Evolutionary conservation across 1,140 invertebrate species (phyloP).

Genomic region (Lutraria rhynchaena): DNA sequence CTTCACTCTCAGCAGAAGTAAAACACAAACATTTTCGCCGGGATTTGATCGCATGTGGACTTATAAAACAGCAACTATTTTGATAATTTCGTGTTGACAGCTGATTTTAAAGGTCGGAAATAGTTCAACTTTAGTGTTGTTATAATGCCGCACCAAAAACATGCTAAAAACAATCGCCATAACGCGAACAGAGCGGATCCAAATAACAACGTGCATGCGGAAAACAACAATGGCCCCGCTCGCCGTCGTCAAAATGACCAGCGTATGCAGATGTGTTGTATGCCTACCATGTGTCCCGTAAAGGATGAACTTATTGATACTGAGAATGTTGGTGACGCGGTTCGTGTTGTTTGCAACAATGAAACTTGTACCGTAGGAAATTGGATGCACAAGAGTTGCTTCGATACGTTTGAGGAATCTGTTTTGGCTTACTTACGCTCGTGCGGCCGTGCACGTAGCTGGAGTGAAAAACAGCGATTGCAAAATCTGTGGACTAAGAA

Average conservation of each 20-base stretch:
- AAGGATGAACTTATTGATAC: constrained; percentile 86
- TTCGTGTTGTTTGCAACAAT: constrained; percentile 97
- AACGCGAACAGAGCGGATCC: constrained; percentile 68
- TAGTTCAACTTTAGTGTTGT: neutral
- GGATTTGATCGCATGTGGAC: constrained; percentile 33
- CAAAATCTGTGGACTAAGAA: constrained; percentile 99
- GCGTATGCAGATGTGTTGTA: constrained; percentile 71
- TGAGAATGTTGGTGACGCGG: constrained; percentile 88
- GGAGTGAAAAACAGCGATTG: constrained; percentile 95
- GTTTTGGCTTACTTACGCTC: constrained; percentile 94
- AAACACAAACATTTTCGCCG: constrained; percentile 47
- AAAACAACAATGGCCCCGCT: constrained; percentile 13
- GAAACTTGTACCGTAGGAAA: constrained; percentile 92
- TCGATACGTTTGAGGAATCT: constrained; percentile 94
- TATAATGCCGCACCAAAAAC: constrained; percentile 76
- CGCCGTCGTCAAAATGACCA: neutral
- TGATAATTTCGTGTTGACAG: constrained; percentile 35
- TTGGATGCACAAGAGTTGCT: constrained; percentile 98
- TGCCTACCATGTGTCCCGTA: constrained; percentile 68
- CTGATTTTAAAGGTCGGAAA: constrained; percentile 12
- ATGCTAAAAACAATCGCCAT: constrained; percentile 68
- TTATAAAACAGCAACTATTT: constrained; percentile 7
- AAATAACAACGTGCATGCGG: constrained; percentile 71
- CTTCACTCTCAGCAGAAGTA: constrained; percentile 30
- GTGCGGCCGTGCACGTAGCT: constrained; percentile 93